Base-by-base conservation (phyloP, 2,113 vertebrate species). In the Poecilia latipinna region DNA sequence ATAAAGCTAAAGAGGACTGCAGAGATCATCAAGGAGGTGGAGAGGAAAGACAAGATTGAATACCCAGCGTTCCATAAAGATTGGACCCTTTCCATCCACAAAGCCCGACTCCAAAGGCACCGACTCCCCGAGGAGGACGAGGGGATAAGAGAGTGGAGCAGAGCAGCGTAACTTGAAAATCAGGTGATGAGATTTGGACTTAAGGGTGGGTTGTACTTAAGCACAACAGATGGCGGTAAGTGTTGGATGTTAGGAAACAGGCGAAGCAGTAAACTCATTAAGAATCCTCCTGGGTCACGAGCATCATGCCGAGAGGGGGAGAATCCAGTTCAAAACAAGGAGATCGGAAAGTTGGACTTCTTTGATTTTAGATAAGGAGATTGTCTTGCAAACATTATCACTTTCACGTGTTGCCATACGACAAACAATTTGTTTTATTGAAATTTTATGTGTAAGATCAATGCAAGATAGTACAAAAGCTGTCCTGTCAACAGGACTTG, bases 211-310 rank as follows among this genome's bases (percentile, higher is more conserved):
- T 82, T 77, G 66, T 33, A 73, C 78, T 69, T 24, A 68, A 87
- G 73, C 78, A 74, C 78, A 92, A 72, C 87, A 90, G 89, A 91
- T 91, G 86, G 86, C 60, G 75, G 71, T 82, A 84, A 88, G 78
- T 88, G 84, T 86, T 82, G 72, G 72, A 70, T 79, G 77, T 70
- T 79, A 77, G 85, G 83, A 89, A 89, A 87, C 84, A 87, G 86
- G 87, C 82, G 78, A 90, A 91, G 73, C 85, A 67, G 68, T 86
- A 86, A 74, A 84, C 88, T 88, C 83, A 90, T 88, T 86, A 89
- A 85, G 80, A 64, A 64, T 88, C 80, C 84, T 80, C 61, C 63
- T 79, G 83, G 82, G 86, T 91, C 87, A 90, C 79, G 37, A 75
- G 63, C 35, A 0, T 28, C 66, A 37, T 68, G 87, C 85, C 86